Evolutionary conservation across 1,140 invertebrate genomes (phyloP).

Genomic region (Heterodera carotae): DNA sequence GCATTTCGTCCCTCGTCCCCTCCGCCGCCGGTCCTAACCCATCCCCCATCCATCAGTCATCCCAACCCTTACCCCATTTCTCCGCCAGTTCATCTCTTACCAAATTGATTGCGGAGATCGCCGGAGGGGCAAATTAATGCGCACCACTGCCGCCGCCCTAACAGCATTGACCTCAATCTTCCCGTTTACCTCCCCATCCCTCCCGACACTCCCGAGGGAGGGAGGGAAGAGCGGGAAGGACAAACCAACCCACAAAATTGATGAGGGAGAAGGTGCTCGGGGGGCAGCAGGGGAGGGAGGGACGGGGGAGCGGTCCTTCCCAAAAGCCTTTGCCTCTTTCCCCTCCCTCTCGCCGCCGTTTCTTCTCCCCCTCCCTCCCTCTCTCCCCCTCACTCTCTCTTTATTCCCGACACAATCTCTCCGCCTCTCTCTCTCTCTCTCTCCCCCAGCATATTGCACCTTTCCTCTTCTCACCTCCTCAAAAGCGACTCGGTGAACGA

Average conservation of each 20-base stretch:
- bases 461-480: background rate
- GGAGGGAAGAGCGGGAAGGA: conserved; percentile 13
- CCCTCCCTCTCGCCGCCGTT: background rate
- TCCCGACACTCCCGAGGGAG: background rate
- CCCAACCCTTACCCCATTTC: conserved; percentile 14
- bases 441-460: conserved; percentile 3
- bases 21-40: conserved; percentile 13
- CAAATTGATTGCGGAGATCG: conserved; percentile 27
- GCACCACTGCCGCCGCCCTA: background rate
- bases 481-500: conserved; percentile 13
- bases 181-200: background rate
- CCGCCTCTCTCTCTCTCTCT: background rate
- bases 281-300: background rate
- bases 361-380: background rate
- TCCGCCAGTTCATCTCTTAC: background rate
- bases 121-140: conserved; percentile 33
- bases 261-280: conserved; percentile 15
- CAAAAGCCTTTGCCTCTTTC: background rate
- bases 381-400: background rate
- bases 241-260: conserved; percentile 13
- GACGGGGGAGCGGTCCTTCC: background rate
- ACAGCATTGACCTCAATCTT: conserved; percentile 27
- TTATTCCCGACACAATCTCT: background rate
- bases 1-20: background rate
- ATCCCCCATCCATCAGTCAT: background rate